A percentile compares a stretch with the other conserved stretches of the same genome.
These are phyloP conservation scores for Apocheima hispidaria DNA, from an alignment of 2,888 invertebrate genomes.

Conservation along the genomic window DNA sequence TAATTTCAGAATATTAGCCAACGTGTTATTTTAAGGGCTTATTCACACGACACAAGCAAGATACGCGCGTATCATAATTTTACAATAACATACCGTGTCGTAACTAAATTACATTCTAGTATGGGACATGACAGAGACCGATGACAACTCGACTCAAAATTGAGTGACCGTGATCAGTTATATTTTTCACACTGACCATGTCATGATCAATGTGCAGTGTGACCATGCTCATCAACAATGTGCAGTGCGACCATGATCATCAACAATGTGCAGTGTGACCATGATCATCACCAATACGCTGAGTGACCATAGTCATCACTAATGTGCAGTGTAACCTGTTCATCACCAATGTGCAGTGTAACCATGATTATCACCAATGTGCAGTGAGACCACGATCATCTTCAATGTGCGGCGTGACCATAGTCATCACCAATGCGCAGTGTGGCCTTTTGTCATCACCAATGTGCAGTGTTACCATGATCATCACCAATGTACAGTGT, in stretches of 20 bases:
- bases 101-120: background rate
- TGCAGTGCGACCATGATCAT: background rate
- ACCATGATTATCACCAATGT: no score
- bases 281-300: no score
- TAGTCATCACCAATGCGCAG: background rate
- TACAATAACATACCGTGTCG: background rate
- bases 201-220: background rate
- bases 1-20: slow-evolving; percentile 1
- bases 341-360: no score
- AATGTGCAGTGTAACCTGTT: no score
- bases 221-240: no score
- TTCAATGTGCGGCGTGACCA: background rate
- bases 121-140: background rate
- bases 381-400: background rate
- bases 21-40: slow-evolving; percentile 37
- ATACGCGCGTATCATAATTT: slow-evolving; percentile 1
- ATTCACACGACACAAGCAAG: slow-evolving; percentile 32
- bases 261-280: background rate
- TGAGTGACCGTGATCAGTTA: background rate
- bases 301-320: no score
- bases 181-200: no score
- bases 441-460: background rate
- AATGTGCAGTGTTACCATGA: background rate
- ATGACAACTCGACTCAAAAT: background rate
- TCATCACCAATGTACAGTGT: background rate